Conservation (phyloP, 1,140 invertebrate species). For the Macrotrachela quadricornifera region DNA sequence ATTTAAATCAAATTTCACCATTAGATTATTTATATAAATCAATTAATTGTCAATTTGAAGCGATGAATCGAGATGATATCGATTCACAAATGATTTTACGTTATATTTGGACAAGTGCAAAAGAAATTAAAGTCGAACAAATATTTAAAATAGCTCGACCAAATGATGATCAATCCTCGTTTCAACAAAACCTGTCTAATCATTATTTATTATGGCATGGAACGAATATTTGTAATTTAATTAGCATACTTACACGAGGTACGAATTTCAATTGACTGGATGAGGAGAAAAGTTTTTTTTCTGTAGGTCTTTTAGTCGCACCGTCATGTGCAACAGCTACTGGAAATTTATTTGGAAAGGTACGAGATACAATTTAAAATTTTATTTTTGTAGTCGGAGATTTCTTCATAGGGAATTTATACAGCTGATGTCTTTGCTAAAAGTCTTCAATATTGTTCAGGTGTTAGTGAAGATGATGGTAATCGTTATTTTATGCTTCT, state of each 20-base stretch:
- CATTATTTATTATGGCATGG: conserved; percentile 31
- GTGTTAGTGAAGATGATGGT: not conserved
- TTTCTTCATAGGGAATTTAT: conserved; percentile 26
- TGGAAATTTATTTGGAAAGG: too few species aligned
- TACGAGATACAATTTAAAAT: too few species aligned
- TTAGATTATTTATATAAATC: conserved; percentile 31
- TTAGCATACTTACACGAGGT: conserved; percentile 27
- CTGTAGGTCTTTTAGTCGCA: too few species aligned
- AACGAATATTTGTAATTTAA: conserved; percentile 23
- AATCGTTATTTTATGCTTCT: not conserved
- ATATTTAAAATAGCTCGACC: conserved; percentile 21
- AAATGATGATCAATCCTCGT: conserved; percentile 16
- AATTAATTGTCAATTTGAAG: conserved; percentile 22
- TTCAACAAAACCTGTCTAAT: conserved; percentile 13
- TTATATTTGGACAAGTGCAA: too few species aligned
- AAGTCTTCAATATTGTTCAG: conserved; percentile 20
- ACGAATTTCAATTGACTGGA: too few species aligned
- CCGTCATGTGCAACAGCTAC: too few species aligned
- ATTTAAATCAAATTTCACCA: too few species aligned
- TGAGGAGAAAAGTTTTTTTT: too few species aligned
- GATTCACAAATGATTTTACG: too few species aligned
- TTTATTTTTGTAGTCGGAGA: too few species aligned
- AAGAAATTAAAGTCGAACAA: conserved; percentile 17
- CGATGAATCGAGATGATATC: conserved; percentile 16
- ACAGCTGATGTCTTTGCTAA: conserved; percentile 28